These are phyloP conservation scores for Hippopotamyrus pictus DNA, from an alignment of 2,797 vertebrate genomes.

Conservation along the genomic window DNA sequence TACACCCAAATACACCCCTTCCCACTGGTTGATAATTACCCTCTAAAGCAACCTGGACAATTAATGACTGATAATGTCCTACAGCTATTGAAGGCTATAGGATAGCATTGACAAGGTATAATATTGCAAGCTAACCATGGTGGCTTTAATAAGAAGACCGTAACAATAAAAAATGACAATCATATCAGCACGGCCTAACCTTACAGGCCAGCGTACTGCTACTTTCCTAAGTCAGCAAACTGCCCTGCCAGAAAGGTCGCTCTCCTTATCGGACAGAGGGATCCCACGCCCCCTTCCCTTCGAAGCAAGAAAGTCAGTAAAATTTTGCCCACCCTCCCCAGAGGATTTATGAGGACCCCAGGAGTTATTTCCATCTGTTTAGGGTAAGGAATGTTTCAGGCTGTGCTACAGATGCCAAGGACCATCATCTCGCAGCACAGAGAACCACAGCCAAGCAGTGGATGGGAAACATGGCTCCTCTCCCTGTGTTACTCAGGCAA, in stretches of 20 bases:
- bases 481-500: not conserved
- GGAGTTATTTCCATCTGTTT: not conserved
- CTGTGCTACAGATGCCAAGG: not conserved
- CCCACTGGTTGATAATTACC: not conserved
- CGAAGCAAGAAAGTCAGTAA: not conserved
- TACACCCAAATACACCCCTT: not conserved
- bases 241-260: not conserved
- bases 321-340: not conserved
- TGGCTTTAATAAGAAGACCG: not conserved
- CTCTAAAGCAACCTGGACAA: not conserved
- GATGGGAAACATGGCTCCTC: not conserved
- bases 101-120: not conserved
- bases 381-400: not conserved
- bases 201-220: not conserved
- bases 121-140: not conserved
- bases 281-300: not conserved
- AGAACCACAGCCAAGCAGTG: not conserved
- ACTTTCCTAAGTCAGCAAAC: not conserved
- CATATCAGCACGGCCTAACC: not conserved
- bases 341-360: slow-evolving; percentile 9
- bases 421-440: not conserved
- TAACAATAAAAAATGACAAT: not conserved
- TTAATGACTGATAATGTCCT: not conserved
- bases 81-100: not conserved
- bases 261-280: not conserved